Percentiles rank a stretch among this genome's conserved stretches.
These are phyloP conservation scores for Zoroaster sp. DNA, from an alignment of 53 echinoderm and acorn worm species.

Conservation along the genomic window DNA sequence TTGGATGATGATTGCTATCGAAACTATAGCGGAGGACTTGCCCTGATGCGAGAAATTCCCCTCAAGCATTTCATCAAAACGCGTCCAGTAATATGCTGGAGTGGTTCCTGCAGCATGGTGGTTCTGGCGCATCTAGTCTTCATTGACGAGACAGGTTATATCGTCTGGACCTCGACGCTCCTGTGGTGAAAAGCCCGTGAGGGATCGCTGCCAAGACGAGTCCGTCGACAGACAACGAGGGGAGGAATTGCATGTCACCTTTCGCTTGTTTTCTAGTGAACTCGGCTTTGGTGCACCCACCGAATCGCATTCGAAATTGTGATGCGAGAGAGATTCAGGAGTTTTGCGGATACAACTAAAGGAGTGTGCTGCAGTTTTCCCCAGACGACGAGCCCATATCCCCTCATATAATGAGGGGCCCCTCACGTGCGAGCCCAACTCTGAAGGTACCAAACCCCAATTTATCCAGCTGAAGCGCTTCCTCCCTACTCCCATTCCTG, in stretches of 20 bases:
- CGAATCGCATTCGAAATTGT: background rate
- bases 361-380: background rate
- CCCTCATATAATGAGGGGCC: too few relatives aligned
- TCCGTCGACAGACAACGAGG: background rate
- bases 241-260: conserved; percentile 16
- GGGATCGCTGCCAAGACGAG: background rate
- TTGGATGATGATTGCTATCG: conserved; percentile 33
- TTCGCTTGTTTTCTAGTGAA: background rate
- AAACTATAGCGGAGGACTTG: conserved; percentile 40
- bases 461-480: too few relatives aligned
- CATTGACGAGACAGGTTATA: conserved; percentile 55
- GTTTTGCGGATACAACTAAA: background rate
- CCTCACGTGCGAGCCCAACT: too few relatives aligned
- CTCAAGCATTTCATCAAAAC: conserved; percentile 20
- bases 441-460: too few relatives aligned
- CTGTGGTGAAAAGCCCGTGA: conserved; percentile 18
- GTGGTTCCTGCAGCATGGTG: conserved; percentile 22
- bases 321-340: background rate
- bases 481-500: too few relatives aligned
- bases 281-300: background rate
- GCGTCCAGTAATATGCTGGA: conserved; percentile 28
- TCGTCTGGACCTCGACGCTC: conserved; percentile 48
- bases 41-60: background rate
- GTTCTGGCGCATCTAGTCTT: conserved; percentile 36
- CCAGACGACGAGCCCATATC: background rate